phyloP scores from a whole-genome alignment of 2,797 vertebrate species.

The Toxotes lorentzi region DNA sequence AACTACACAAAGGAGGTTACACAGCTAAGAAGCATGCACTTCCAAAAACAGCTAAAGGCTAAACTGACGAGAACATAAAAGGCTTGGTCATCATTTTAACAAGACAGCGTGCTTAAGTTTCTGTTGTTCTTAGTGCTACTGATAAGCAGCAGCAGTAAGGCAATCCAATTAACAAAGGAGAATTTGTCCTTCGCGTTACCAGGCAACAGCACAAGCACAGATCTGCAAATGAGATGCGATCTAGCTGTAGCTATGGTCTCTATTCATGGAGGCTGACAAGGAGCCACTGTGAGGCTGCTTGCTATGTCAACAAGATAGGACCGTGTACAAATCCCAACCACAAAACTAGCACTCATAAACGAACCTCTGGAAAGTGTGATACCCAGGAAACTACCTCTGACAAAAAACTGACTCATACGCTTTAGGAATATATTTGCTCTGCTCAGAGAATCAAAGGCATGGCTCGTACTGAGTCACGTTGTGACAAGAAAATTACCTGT shows the following conservation, averaged over 20 bases:
- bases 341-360: slow-evolving; percentile 40
- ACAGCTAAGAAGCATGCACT: slow-evolving; percentile 19
- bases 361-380: slow-evolving; percentile 38
- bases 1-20: slow-evolving; percentile 29
- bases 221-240: slow-evolving; percentile 75
- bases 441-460: slow-evolving; percentile 26
- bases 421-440: slow-evolving; percentile 34
- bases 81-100: slow-evolving; percentile 40
- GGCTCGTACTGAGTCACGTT: slow-evolving; percentile 13
- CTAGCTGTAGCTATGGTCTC: slow-evolving; percentile 64
- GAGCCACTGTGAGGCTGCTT: slow-evolving; percentile 71
- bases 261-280: slow-evolving; percentile 78
- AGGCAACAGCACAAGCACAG: slow-evolving; percentile 73
- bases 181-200: slow-evolving; percentile 74
- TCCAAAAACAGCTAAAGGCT: slow-evolving; percentile 26
- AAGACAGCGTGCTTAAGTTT: slow-evolving; percentile 48
- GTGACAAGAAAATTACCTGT: slow-evolving; percentile 84
- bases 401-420: slow-evolving; percentile 25
- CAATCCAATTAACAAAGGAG: slow-evolving; percentile 83
- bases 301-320: slow-evolving; percentile 67
- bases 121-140: slow-evolving; percentile 36
- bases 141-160: slow-evolving; percentile 58
- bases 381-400: slow-evolving; percentile 47
- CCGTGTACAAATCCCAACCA: slow-evolving; percentile 42
- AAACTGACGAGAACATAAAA: slow-evolving; percentile 38